Evolutionary conservation across 2,888 invertebrate genomes (phyloP), one percentile per base, ranked within the genome.

Genomic region (Diaprepes abbreviatus): DNA sequence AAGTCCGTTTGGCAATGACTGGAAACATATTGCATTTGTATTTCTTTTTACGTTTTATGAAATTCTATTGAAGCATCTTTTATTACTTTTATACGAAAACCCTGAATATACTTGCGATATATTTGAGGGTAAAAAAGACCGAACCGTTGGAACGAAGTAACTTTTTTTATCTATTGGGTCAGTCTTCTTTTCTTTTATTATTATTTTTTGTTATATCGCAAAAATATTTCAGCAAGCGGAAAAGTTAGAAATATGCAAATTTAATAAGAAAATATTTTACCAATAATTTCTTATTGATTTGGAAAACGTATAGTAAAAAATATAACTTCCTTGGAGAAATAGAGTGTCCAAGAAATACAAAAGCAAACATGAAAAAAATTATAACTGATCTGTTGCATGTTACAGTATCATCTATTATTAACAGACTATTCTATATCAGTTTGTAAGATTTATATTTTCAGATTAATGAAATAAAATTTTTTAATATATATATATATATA

Each of bases 11-110:
- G 24, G 48, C 48, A 48, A 28, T 48, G 48, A 40, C 45, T 40
- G 43, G 48, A 48, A 48, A 48, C 28, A 48, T 48, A 48, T 48
- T 48, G 48, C 10, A 48, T 48, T 48, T 48, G 48, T 48, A 48
- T 48, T 48, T 48, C 28, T 28, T 24, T 14, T 24, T 24, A 48
- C 7, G 12, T 28, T 48, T 28, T 48, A 19, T 28, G 14, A 48
- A 48, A 48, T 48, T 48, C 24, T 24, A 48, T 48, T 48, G 14
- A 48, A 48, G 48, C 24, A 28, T 48, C 24, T 48, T 12, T 48
- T 48, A 48, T 48, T 48, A 48, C 24, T 48, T 48, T 28, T 19
- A 12, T 48, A 21, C 28, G 48, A 28, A 48, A 48, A 19, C 28
- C 48, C 24, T 19, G 48, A 28, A 48, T 28, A 28, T 48, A 48